These are phyloP conservation scores for Diplosoma virens DNA, from an alignment of 23 tunicate species.

Conservation along the genomic window DNA sequence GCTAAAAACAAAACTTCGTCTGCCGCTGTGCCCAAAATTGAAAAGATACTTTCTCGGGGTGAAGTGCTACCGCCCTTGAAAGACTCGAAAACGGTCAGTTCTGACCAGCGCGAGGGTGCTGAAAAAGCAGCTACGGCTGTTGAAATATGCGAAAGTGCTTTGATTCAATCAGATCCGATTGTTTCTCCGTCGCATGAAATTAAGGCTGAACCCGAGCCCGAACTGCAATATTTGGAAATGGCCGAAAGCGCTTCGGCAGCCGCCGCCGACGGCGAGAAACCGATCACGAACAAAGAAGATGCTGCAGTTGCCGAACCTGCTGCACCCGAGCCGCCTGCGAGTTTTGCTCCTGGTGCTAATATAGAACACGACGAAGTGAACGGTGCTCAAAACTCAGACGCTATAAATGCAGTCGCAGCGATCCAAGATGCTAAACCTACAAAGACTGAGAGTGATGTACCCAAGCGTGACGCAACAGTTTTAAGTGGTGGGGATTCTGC, in stretches of 20 bases:
- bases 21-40: background rate
- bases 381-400: background rate
- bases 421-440: background rate
- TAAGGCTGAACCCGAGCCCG: background rate
- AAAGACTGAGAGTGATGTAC: background rate
- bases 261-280: background rate
- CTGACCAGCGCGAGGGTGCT: no score
- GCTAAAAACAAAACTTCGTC: background rate
- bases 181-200: background rate
- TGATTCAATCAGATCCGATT: no score
- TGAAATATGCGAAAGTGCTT: background rate
- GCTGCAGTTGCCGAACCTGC: background rate
- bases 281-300: background rate
- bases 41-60: background rate
- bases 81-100: no score
- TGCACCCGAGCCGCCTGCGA: background rate
- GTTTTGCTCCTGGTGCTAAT: no score
- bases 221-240: background rate
- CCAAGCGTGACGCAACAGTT: background rate
- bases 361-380: background rate
- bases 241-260: background rate
- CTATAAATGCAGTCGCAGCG: background rate
- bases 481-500: slow-evolving; percentile 4
- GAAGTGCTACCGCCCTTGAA: slow-evolving; percentile 1
- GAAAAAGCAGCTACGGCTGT: background rate